Base-by-base conservation (phyloP, 2,113 vertebrate species). In the Oryzias celebensis region DNA sequence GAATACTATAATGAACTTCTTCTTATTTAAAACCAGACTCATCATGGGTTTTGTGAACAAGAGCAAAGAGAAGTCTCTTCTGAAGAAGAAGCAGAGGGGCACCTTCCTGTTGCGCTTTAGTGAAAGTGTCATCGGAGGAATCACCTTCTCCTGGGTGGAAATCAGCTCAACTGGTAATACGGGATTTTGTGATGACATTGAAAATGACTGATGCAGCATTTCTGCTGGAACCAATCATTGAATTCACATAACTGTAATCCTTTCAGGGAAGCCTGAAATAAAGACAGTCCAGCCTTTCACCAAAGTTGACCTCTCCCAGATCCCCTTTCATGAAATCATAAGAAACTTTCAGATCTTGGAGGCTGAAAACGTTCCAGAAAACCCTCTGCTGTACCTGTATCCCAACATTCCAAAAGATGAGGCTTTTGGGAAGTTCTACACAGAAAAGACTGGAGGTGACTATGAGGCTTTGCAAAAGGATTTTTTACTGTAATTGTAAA, bases 131-230 rank as follows among this genome's bases (percentile, higher is more conserved):
- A 77, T 71, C 55, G 91, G 96, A 36, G 86, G 93, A 71, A 94
- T 98, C 73, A 98, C 96, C 36, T 98, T 93, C 83, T 96, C 95
- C 14, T 98, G 96, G 96, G 95, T 98, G 81, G 95, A 98, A 15
- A 93, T 86, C 55, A 82, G 75, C 1, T 42, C 64, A 0, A 88
- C 57, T 0, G 94, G 96, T 96, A 68, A 81, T 75, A 42, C 24
- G 14, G 18, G 16, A 52, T 52, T 63, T 56, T 12, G 2, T 7
- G 18, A 26, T 28, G 3, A 20, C 24, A 31, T 1, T 28, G 26
- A 10, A 10, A 48, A 54, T 48, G 20, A 24, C 36, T 24, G 14
- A 4, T 4, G 3, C 26, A 5, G 26, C 26, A 28, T 48, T 46
- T 28, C 41, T 23, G 14, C 18, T 14, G 5, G 14, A 41, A 47